Evolutionary conservation across 2,797 vertebrate species (phyloP), one percentile per base, ranked within the genome.

Genomic region (Furcifer pardalis): DNA sequence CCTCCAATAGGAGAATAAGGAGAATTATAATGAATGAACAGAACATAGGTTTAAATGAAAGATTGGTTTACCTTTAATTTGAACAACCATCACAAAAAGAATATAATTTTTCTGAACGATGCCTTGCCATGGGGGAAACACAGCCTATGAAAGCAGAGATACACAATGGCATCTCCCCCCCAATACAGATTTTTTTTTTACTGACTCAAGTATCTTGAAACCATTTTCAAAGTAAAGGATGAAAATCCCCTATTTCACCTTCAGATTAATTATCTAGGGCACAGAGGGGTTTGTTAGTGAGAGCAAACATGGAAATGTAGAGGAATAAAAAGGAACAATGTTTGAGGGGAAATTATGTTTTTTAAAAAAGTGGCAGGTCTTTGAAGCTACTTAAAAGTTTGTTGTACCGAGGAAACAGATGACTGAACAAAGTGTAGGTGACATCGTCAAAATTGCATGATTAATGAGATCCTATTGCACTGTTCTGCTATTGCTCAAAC

Each of bases 391-490:
- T 35, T 46, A 69, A 77, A 84, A 1, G 23, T 79, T 52, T 82
- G 46, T 52, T 37, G 25, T 86, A 35, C 46, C 5, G 75, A 88
- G 44, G 30, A 83, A 59, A 83, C 79, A 32, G 42, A 27, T 81
- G 80, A 77, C 15, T 35, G 37, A 86, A 65, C 19, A 79, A 84
- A 23, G 75, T 4, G 2, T 69, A 91, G 35, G 73, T 15, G 63
- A 72, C 25, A 75, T 1, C 40, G 56, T 59, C 59, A 89, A 84
- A 91, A 73, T 27, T 86, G n/a, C 76, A 87, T 69, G 65, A 84
- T 8, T 25, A 87, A 86, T 49, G 25, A 35, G 89, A 89, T 4
- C 84, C 25, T 69, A 60, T 25, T 72, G 10, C 65, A 37, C 66
- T 40, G 5, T 3, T 80, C 23, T 65, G 65, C 7, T 30, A 1